Evolutionary conservation across 2,888 invertebrate genomes (phyloP).

Genomic region (Drosophila macrospina): DNA sequence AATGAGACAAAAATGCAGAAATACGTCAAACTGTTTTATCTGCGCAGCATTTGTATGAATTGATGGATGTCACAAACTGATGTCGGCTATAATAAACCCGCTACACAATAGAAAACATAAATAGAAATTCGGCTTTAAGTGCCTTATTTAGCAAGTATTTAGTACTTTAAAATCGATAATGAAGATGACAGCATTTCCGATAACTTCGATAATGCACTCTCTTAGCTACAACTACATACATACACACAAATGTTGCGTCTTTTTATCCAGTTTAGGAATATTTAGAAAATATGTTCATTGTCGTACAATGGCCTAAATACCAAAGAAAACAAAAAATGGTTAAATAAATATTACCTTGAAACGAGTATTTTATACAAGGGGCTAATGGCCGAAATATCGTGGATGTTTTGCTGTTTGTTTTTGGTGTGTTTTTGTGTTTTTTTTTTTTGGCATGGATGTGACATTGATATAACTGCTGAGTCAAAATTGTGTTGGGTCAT

Average conservation of each 20-base stretch:
- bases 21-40: constrained; percentile 7
- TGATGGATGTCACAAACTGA: background rate
- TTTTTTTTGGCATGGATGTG: constrained; percentile 57
- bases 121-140: too few relatives aligned
- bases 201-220: background rate
- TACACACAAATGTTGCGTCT: background rate
- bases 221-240: background rate
- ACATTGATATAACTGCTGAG: constrained; percentile 75
- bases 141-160: too few relatives aligned
- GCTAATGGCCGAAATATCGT: constrained; percentile 60
- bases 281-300: constrained; percentile 42
- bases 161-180: background rate
- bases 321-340: constrained; percentile 21
- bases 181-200: background rate
- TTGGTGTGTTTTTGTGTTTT: constrained; percentile 17
- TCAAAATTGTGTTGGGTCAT: constrained; percentile 73
- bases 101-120: too few relatives aligned
- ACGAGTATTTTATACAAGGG: constrained; percentile 51
- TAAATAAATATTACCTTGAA: constrained; percentile 59
- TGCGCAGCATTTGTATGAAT: background rate
- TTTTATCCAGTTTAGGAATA: background rate
- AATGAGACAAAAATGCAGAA: background rate
- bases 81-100: too few relatives aligned
- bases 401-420: constrained; percentile 17
- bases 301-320: constrained; percentile 55